Evolutionary conservation across 2,113 vertebrate genomes (phyloP).

Genomic region (Neolamprologus sp.): DNA sequence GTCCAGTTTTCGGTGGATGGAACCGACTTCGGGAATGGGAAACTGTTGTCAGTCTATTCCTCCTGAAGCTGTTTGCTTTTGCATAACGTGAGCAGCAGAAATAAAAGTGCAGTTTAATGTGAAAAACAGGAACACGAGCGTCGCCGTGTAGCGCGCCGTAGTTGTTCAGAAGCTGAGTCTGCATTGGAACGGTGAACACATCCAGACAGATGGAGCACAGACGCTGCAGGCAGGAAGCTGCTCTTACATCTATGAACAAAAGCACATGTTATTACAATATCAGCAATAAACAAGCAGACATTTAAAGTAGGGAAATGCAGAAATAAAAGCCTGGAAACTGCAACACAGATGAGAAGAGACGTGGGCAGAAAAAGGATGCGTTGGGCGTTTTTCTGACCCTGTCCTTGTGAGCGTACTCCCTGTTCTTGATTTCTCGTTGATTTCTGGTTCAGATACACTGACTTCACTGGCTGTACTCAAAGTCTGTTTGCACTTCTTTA

Average conservation of each 20-base stretch:
- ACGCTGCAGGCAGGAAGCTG: neutral
- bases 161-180: neutral
- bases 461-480: neutral
- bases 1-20: neutral
- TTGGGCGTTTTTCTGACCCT: neutral
- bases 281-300: neutral
- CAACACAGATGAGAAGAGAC: neutral
- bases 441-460: neutral
- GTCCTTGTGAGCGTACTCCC: neutral
- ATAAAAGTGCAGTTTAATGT: neutral
- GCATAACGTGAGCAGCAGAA: neutral
- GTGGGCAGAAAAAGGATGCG: neutral
- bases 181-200: neutral
- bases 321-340: too few species aligned
- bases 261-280: neutral
- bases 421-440: accelerated
- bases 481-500: neutral
- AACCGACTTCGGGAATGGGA: neutral
- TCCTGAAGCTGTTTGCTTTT: neutral
- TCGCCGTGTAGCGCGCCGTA: neutral
- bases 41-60: neutral
- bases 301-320: accelerated
- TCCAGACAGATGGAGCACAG: neutral
- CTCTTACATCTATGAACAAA: neutral
- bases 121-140: neutral